These are phyloP conservation scores for Bovichtus variegatus DNA, from an alignment of 2,797 vertebrate genomes.

Conservation along the genomic window DNA sequence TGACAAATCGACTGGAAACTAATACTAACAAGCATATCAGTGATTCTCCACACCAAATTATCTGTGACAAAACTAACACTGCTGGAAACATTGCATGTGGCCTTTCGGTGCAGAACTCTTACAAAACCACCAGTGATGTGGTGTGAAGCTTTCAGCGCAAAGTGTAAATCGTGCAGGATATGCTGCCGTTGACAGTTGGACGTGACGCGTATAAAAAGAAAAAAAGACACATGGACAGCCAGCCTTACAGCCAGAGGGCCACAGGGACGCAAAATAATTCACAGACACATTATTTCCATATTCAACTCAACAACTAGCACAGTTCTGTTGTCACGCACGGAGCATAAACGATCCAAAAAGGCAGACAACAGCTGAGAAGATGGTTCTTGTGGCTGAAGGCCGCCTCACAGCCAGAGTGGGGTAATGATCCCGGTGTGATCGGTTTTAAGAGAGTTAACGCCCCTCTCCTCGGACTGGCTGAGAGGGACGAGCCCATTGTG, in stretches of 20 bases:
- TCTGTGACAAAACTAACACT: constrained; percentile 10
- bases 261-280: neutral
- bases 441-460: constrained; percentile 15
- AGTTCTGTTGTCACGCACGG: neutral
- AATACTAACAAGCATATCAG: constrained; percentile 15
- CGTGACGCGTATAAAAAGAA: neutral
- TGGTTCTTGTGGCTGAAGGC: constrained; percentile 5
- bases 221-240: neutral
- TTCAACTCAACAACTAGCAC: neutral
- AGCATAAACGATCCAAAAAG: constrained; percentile 24
- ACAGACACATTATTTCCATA: constrained; percentile 5
- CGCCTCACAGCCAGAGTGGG: constrained; percentile 26
- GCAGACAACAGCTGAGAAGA: constrained; percentile 49
- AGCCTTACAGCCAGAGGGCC: neutral
- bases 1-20: neutral
- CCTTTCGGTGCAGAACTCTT: neutral
- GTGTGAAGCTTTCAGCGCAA: neutral
- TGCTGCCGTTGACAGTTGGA: neutral
- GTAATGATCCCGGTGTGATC: neutral
- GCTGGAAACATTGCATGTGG: constrained; percentile 6
- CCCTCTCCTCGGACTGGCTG: constrained; percentile 34
- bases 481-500: constrained; percentile 28
- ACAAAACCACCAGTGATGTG: neutral
- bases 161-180: constrained; percentile 8
- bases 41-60: constrained; percentile 33